These are phyloP conservation scores for Lithophane leautieri DNA, from an alignment of 2,888 invertebrate genomes.

Conservation along the genomic window DNA sequence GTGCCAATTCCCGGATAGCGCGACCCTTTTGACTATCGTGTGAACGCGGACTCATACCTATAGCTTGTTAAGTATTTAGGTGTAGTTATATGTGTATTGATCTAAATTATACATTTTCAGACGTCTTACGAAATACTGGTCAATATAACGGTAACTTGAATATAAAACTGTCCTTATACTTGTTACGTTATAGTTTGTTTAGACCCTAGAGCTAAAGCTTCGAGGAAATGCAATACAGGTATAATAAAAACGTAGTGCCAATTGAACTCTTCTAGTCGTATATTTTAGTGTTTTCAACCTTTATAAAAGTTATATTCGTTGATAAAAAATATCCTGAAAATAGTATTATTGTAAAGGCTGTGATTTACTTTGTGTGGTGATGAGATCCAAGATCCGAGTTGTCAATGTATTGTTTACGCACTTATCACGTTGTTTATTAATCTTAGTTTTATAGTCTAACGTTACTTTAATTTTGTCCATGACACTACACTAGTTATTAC, in stretches of 20 bases:
- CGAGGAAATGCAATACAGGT: constrained; percentile 71
- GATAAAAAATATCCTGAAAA: constrained; percentile 64
- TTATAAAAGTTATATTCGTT: constrained; percentile 66
- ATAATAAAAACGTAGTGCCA: constrained; percentile 76
- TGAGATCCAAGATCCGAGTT: constrained; percentile 82
- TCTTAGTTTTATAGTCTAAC: constrained; percentile 45
- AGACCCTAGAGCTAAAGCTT: constrained; percentile 71
- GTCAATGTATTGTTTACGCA: constrained; percentile 60
- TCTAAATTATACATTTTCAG: constrained; percentile 66
- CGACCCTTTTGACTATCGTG: constrained; percentile 79
- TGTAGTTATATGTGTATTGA: constrained; percentile 81
- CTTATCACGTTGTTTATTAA: constrained; percentile 48
- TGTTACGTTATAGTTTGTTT: constrained; percentile 58
- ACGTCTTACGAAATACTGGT: constrained; percentile 68
- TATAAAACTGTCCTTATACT: constrained; percentile 55
- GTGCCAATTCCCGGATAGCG: constrained; percentile 84
- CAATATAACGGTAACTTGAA: constrained; percentile 55
- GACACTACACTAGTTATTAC: constrained; percentile 59
- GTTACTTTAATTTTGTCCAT: constrained; percentile 61
- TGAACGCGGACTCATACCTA: constrained; percentile 79
- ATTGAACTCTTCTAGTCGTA: constrained; percentile 74
- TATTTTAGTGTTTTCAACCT: constrained; percentile 71
- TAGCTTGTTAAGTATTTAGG: constrained; percentile 83
- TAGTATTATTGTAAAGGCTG: constrained; percentile 85
- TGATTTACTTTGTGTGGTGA: constrained; percentile 86